These are phyloP conservation scores for Progne subis DNA, from an alignment of 2,113 vertebrate species.

Conservation along the genomic window DNA sequence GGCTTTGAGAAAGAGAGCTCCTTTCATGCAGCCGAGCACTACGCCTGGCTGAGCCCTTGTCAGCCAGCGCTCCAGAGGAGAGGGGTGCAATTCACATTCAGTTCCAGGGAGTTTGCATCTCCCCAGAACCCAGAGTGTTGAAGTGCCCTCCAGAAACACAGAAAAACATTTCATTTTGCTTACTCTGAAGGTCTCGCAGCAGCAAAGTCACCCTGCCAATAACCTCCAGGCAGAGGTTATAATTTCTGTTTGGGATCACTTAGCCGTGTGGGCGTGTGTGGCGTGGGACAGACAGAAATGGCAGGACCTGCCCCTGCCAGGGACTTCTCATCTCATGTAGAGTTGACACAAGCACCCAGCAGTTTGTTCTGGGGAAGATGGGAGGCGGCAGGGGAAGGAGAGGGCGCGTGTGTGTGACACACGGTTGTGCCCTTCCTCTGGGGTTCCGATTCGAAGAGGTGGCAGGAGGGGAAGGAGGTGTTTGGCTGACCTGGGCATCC, in stretches of 20 bases:
- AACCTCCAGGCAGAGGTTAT: background rate
- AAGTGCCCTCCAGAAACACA: background rate
- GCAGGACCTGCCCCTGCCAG: background rate
- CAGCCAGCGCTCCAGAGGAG: background rate
- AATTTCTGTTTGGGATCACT: background rate
- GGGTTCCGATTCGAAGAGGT: background rate
- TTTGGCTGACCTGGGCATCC: background rate
- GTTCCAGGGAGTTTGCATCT: background rate
- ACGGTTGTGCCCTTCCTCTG: background rate
- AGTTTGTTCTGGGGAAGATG: background rate
- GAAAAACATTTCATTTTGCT: background rate
- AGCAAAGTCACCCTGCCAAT: background rate
- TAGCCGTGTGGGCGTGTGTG: background rate
- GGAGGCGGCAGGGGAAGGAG: background rate
- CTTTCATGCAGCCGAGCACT: background rate
- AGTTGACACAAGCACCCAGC: background rate
- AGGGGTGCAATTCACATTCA: background rate
- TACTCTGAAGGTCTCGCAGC: background rate
- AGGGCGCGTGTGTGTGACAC: background rate
- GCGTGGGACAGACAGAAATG: background rate
- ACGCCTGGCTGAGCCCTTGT: slow-evolving; percentile 6
- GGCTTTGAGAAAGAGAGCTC: slow-evolving; percentile 11
- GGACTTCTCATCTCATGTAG: background rate
- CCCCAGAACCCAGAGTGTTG: background rate
- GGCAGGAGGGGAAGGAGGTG: background rate